Base-by-base conservation (phyloP, 1,140 invertebrate species). In the Colletes gigas region DNA sequence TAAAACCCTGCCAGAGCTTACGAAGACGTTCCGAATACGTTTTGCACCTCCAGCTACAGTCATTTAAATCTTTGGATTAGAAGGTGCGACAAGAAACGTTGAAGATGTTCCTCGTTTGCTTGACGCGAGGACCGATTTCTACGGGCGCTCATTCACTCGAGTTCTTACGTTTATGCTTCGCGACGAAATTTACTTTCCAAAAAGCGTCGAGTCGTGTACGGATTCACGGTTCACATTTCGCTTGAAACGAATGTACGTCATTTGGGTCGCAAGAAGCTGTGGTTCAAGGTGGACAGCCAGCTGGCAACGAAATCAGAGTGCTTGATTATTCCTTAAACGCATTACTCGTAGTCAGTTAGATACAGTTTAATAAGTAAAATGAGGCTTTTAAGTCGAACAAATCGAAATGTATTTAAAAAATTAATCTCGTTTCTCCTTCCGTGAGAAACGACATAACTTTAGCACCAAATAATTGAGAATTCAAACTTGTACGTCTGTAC, bases 51-150 rank as follows among this genome's bases (percentile, higher is more conserved):
- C n/a, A 12, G 55, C n/a, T 3, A 50, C 3, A 1, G 68, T 72
- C 57, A 72, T 65, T 70, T 78, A 78, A 71, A 78, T 78, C 76
- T 78, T 72, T 44, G 68, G 59, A 78, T 78, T 78, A 78, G 63
- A 78, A 78, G 76, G 76, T 71, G 19, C 67, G 57, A 21, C 59
- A 30, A 62, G 57, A 60, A 68, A 68, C 1, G 19, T 7, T 15
- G 74, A 47, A 68, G 52, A 76, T 41, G 57, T 78, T 62, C 44
- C 21, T 44, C 44, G 63, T 57, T 67, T 47, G 44, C 14, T 17
- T 47, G 30, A n/a, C 44, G n/a, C 39, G 15, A 54, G 30, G 39
- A 63, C 12, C 68, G n/a, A 78, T 54, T 63, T 65, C 59, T 73
- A 47, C 62, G 10, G 60, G 54, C n/a, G 62, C 52, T 79, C 73